Evolutionary conservation across 2,113 vertebrate genomes (phyloP).

Genomic region (Saccopteryx leptura): DNA sequence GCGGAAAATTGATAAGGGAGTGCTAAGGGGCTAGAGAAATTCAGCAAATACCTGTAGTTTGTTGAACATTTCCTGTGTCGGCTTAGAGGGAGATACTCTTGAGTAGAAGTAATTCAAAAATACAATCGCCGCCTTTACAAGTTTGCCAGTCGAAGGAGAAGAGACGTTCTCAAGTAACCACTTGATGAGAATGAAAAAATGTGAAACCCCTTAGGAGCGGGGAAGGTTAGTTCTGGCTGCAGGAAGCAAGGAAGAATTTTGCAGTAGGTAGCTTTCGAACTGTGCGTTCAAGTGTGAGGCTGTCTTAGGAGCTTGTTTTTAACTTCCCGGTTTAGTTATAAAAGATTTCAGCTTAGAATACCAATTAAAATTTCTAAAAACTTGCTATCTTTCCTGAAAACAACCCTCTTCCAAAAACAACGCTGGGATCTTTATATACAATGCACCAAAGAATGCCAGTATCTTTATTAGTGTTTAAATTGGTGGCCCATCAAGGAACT

Average conservation of each 20-base stretch:
- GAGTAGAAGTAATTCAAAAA: neutral
- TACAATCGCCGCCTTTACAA: neutral
- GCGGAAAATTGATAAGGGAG: neutral
- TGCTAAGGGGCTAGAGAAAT: neutral
- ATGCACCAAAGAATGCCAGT: neutral
- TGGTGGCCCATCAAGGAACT: neutral
- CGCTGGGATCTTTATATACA: neutral
- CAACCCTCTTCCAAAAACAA: constrained; percentile 22
- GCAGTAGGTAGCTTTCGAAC: constrained; percentile 13
- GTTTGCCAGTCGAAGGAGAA: neutral
- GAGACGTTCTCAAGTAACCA: neutral
- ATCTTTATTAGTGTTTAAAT: constrained; percentile 12
- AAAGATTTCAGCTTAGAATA: constrained; percentile 34
- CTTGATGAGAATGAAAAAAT: neutral
- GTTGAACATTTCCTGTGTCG: neutral
- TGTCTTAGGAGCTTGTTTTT: constrained; percentile 46
- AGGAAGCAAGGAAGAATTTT: neutral
- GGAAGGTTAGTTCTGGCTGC: neutral
- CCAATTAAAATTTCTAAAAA: constrained; percentile 18
- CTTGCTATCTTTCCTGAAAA: constrained; percentile 34
- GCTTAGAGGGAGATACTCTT: no score
- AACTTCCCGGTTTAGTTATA: neutral
- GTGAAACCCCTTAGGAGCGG: neutral
- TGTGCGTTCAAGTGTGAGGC: neutral
- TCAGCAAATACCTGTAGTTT: neutral